Conservation (phyloP, 2,797 vertebrate genomes). For the Gambelia wislizenii region DNA sequence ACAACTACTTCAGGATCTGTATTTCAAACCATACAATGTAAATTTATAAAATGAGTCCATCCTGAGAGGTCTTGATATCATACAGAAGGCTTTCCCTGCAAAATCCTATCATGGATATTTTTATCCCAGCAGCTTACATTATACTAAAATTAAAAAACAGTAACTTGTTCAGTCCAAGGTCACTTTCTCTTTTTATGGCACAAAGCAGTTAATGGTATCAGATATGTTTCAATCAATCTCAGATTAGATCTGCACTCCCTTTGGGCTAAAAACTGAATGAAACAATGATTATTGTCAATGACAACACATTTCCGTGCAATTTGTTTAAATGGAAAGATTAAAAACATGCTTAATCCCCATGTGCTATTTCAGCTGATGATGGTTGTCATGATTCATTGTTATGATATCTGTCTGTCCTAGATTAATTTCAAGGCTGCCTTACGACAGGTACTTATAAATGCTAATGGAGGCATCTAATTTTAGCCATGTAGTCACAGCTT, state of each 20-base stretch:
- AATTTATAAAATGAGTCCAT: conserved; percentile 56
- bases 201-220: conserved; percentile 27
- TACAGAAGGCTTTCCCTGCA: conserved; percentile 7
- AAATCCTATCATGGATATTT: conserved; percentile 25
- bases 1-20: conserved; percentile 69
- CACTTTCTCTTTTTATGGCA: background rate
- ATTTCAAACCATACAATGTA: conserved; percentile 67
- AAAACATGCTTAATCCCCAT: background rate
- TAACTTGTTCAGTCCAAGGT: background rate
- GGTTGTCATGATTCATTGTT: background rate
- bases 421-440: background rate
- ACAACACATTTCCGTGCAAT: background rate
- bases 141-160: too few species aligned
- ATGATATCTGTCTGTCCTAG: background rate
- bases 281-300: background rate
- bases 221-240: background rate
- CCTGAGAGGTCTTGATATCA: conserved; percentile 5
- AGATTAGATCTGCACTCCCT: background rate
- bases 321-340: background rate
- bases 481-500: background rate
- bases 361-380: background rate
- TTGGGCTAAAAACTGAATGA: background rate
- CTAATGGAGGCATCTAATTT: background rate
- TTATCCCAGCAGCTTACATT: conserved; percentile 17
- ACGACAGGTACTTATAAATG: background rate